phyloP scores from a whole-genome alignment of 2,797 vertebrate genomes.

The Falco concolor region DNA sequence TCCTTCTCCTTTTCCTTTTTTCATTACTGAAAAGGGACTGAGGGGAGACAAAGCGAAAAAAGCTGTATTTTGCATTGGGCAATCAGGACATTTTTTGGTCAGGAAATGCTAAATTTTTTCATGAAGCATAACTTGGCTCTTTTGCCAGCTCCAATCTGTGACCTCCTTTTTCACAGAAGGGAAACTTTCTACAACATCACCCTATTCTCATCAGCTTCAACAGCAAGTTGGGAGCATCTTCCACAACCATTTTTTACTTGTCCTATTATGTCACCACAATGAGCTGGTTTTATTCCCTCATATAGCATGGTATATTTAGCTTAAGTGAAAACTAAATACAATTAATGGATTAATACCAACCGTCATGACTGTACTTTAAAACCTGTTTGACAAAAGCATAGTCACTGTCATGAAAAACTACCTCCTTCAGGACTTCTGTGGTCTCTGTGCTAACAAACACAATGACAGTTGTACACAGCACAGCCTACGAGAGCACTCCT shows the following conservation, averaged over 20 bases:
- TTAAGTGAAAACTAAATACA: background rate
- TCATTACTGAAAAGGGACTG: background rate
- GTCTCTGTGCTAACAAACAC: background rate
- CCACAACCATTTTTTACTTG: background rate
- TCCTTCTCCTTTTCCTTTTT: background rate
- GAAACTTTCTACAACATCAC: background rate
- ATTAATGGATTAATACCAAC: conserved; percentile 13
- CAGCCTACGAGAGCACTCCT: background rate
- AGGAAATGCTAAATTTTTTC: background rate
- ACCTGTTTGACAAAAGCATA: conserved; percentile 13
- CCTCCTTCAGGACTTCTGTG: background rate
- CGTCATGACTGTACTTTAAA: background rate
- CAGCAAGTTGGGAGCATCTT: background rate
- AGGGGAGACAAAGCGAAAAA: background rate
- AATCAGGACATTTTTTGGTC: background rate
- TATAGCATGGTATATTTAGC: background rate
- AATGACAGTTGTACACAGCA: background rate
- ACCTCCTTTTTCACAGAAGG: background rate
- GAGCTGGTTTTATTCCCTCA: background rate
- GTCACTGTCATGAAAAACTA: background rate
- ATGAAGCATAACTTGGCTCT: background rate
- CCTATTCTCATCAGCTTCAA: background rate
- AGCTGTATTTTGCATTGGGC: background rate
- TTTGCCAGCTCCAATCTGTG: background rate
- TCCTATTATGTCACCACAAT: background rate